Percentiles rank a stretch among this genome's conserved stretches.
Evolutionary conservation across 2,888 invertebrate species (phyloP).

Genomic region (Stegana nigrithorax): DNA sequence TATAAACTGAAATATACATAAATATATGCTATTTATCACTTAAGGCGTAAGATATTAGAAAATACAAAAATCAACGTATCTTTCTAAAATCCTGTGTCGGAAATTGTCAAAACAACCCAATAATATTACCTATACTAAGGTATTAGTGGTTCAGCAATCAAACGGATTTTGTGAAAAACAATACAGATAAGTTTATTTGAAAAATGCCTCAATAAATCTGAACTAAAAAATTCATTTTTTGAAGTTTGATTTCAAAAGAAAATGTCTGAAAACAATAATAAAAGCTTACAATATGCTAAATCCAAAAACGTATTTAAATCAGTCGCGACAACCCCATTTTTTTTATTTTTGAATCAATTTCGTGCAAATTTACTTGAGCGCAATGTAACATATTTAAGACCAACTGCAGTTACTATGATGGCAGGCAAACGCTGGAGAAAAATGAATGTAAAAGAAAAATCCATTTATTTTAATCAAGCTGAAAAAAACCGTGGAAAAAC

Average conservation of each 20-base stretch:
- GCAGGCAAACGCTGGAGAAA: slow-evolving; percentile 36
- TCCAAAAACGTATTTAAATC: not conserved
- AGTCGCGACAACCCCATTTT: slow-evolving; percentile 31
- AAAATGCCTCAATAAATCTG: slow-evolving; percentile 40
- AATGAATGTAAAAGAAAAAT: slow-evolving; percentile 35
- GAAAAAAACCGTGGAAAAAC: slow-evolving; percentile 22
- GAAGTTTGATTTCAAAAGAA: no score
- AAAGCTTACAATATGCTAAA: no score
- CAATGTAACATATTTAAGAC: slow-evolving; percentile 26
- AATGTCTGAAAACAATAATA: slow-evolving; percentile 18
- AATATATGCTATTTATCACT: slow-evolving; percentile 19
- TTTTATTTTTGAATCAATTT: slow-evolving; percentile 36
- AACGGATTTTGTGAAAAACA: no score
- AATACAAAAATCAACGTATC: slow-evolving; percentile 51
- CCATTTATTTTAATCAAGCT: slow-evolving; percentile 24
- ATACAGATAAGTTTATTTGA: not conserved
- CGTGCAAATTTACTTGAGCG: slow-evolving; percentile 31
- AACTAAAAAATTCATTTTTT: not conserved
- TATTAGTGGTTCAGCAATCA: no score
- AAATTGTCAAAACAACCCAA: no score
- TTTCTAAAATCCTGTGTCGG: slow-evolving; percentile 54
- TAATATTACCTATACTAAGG: no score
- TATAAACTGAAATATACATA: slow-evolving; percentile 49
- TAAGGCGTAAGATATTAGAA: no score
- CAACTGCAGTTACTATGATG: slow-evolving; percentile 18